A percentile compares a stretch with the other conserved stretches of the same genome.
Conservation (phyloP, 2,797 vertebrate genomes). For the Pangasius krempfi region DNA sequence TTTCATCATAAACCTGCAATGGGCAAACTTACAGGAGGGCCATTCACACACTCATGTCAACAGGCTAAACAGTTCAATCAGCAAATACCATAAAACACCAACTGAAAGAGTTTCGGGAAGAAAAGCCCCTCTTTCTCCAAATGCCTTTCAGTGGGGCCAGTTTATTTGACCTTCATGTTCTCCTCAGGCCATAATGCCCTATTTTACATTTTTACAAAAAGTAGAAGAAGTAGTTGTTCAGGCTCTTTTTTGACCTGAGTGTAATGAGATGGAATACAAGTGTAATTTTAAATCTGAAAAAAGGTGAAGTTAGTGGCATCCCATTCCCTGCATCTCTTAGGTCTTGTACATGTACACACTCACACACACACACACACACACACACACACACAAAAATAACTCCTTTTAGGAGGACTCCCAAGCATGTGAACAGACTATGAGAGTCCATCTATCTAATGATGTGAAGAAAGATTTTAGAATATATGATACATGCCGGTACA, state of each 20-base stretch:
- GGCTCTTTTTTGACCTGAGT: neutral
- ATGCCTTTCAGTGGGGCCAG: slow-evolving; percentile 62
- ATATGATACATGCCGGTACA: no score
- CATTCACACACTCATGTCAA: slow-evolving; percentile 78
- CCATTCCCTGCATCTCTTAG: no score
- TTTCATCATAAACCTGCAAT: slow-evolving; percentile 77
- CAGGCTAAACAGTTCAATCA: slow-evolving; percentile 69
- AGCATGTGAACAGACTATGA: no score
- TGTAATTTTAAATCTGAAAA: neutral
- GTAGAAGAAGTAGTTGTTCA: neutral
- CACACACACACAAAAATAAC: no score
- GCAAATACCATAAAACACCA: slow-evolving; percentile 73
- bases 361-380: no score
- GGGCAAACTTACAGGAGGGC: slow-evolving; percentile 70
- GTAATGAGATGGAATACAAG: neutral
- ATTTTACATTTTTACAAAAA: neutral
- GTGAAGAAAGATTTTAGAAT: no score
- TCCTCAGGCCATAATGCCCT: slow-evolving; percentile 13
- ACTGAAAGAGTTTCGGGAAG: slow-evolving; percentile 69
- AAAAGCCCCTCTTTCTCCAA: slow-evolving; percentile 67
- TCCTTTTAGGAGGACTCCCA: no score
- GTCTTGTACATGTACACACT: no score
- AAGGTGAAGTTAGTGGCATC: no score
- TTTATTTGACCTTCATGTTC: slow-evolving; percentile 65
- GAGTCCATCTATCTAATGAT: no score